Base-by-base conservation (phyloP, 2,797 vertebrate genomes). In the Pseudochromis fuscus region DNA sequence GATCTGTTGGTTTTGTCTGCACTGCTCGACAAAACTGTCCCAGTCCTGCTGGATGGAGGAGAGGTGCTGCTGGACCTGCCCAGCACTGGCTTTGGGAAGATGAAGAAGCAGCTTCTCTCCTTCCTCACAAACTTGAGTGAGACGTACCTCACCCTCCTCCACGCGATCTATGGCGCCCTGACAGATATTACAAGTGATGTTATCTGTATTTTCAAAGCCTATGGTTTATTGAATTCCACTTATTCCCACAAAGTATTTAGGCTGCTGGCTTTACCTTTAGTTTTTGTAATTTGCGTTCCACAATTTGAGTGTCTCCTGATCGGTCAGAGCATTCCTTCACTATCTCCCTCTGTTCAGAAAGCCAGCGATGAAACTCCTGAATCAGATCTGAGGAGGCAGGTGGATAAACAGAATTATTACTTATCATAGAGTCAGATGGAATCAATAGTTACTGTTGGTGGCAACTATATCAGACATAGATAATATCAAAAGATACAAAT, bases 341-440 rank as follows among this genome's bases (percentile, higher is more conserved):
- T 19, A 94, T 94, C 75, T 92, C 88, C 77, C 95, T 96, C 85
- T 95, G 91, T 75, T 90, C 89, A 63, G 94, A 94, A 67, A 98
- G 95, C 97, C 97, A 99, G 30, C 92, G 93, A 77, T 97, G 96
- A 79, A 99, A 99, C 87, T 96, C 95, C 90, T 95, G 94, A 88
- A 97, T 94, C 16, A 96, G 91, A 57, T 95, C 98, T 99, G 86
- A 80, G 71, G 60, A 86, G 73, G 73, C 81, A 67, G 4, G 11
- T 5, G 8, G 2, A 19, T 25, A 50, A 58, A 61, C 9, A 9
- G 3, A 55, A 31, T 67, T n/a, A 19, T 19, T 23, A 53, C 37
- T 33, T 24, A 18, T 2, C 6, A 7, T 31, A 15, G 23, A 60
- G 21, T 45, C 15, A 50, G 49, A 57, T 7, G 42, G 2, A 44